Evolutionary conservation across 2,113 vertebrate species (phyloP), one percentile per base, ranked within the genome.

Genomic region (Psittacula cyanocephala): DNA sequence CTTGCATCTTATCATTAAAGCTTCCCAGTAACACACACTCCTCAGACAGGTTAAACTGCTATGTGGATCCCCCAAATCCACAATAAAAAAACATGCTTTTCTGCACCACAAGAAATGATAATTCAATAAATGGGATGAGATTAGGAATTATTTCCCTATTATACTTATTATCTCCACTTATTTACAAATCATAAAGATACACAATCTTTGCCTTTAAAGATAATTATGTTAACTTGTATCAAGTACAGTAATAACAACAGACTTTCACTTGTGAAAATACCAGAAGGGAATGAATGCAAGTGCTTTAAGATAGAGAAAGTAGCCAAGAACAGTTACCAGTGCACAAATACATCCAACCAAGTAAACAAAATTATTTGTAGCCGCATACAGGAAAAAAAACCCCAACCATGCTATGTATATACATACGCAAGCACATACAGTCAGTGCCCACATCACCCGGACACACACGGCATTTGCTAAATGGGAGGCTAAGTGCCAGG

Each of bases 401-500:
- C 2, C 1, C 57, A 43, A 10, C 3, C 18, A 18, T 0, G 6
- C 39, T 23, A 13, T 9, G 16, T 15, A 27, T 9, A 9, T 3
- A 13, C 3, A 16, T 7, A 24, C 1, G 13, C 69, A 65, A 20
- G 9, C 44, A 13, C 52, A 27, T 2, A 6, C 0, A 68, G 65
- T 24, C 50, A 13, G n/a, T 0, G 5, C 20, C 10, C 35, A 1
- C 7, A 1, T 18, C 9, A 47, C 47, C 64, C 64, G 15, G 44
- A 35, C 29, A 47, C 29, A 7, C 17, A 23, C 25, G 6, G 3
- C 18, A 64, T 33, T 29, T 9, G 75, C 44, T 35, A 2, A 33
- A 46, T 0, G 41, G 6, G 77, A 28, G 43, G 62, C 46, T 0
- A 50, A 91, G 53, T 2, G 24, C 77, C 8, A 2, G 0, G 47